Percentiles rank a stretch among this genome's conserved stretches.
phyloP scores from a whole-genome alignment of 2,113 vertebrate genomes.

The Sterna hirundo region DNA sequence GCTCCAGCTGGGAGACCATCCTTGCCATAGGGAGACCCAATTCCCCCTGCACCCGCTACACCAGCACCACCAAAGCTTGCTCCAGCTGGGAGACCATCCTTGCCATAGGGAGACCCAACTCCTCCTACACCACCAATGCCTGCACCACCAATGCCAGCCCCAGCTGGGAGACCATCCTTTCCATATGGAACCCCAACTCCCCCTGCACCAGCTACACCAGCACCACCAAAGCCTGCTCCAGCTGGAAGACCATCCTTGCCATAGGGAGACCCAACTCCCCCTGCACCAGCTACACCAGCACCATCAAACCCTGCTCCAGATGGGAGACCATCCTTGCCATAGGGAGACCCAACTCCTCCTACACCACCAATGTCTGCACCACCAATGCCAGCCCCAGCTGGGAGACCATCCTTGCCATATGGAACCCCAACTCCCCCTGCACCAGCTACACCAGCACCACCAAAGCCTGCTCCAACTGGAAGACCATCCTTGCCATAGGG shows the following conservation, averaged over 20 bases:
- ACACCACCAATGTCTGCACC: not conserved
- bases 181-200: fast-evolving
- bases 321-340: not conserved
- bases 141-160: not conserved
- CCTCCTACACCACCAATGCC: not conserved
- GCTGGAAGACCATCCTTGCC: not conserved
- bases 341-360: not conserved
- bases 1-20: not conserved
- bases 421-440: fast-evolving
- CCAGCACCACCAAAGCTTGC: not conserved
- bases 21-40: not conserved
- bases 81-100: not conserved
- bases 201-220: not conserved
- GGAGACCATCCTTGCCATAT: not conserved
- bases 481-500: not conserved
- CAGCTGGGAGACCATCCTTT: not conserved
- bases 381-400: not conserved
- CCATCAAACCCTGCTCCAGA: not conserved
- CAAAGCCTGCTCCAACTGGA: too few species aligned
- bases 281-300: too few species aligned
- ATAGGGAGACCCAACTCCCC: not conserved
- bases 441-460: not conserved
- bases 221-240: not conserved
- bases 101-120: not conserved
- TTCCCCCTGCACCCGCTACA: fast-evolving